Conservation (phyloP, 2,888 invertebrate species). For the Pandemis cinnamomeana region DNA sequence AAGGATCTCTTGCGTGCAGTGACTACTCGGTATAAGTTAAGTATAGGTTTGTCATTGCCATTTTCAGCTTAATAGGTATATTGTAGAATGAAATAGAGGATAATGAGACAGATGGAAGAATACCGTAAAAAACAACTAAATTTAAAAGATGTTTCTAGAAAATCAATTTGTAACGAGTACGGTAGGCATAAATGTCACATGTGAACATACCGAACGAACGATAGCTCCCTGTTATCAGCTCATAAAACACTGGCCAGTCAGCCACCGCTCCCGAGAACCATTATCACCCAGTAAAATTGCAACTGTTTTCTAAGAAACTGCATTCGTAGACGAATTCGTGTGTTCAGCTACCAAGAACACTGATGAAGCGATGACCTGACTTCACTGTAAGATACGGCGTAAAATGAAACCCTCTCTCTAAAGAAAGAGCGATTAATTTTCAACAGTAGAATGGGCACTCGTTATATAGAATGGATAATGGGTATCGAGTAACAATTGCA, state of each 20-base stretch:
- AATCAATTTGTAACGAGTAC: neutral
- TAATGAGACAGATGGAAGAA: no score
- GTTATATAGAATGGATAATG: conserved; percentile 27
- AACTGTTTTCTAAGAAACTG: conserved; percentile 34
- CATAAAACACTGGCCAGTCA: conserved; percentile 16
- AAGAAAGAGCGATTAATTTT: conserved; percentile 6
- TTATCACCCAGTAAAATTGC: conserved; percentile 31
- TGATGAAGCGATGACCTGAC: conserved; percentile 29
- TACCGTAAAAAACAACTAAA: neutral
- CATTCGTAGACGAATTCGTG: conserved; percentile 33
- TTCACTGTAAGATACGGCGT: neutral
- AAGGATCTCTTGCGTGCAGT: neutral
- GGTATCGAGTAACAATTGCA: conserved; percentile 38
- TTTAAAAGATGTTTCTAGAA: neutral
- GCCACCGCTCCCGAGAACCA: conserved; percentile 13
- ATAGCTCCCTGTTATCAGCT: conserved; percentile 12
- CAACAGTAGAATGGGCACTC: neutral
- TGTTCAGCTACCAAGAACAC: conserved; percentile 20
- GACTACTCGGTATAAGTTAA: neutral
- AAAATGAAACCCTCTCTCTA: conserved; percentile 3
- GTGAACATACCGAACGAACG: conserved; percentile 1
- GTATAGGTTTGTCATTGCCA: no score
- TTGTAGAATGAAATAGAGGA: no score
- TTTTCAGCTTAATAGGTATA: no score
- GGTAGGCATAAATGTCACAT: neutral